Base-by-base conservation (phyloP, 2,888 invertebrate genomes). In the Mayetiola destructor region DNA sequence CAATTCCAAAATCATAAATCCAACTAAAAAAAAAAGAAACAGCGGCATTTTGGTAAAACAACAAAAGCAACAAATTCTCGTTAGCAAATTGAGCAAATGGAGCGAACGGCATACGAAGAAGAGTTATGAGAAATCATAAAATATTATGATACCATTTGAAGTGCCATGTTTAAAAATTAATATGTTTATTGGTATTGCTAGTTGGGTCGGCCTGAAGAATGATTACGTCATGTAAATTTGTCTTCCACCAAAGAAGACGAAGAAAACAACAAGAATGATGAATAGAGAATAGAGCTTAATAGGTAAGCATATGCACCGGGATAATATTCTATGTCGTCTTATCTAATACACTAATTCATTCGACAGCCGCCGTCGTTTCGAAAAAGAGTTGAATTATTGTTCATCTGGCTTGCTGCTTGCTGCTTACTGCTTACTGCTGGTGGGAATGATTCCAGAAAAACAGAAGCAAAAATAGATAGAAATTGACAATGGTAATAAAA, bases 81-180 rank as follows among this genome's bases (percentile, higher is more conserved):
- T 48, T 48, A 48, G 48, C 48, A 27, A 48, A 27, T 42, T 27
- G n/a, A 27, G n/a, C n/a, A n/a, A n/a, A n/a, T n/a, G n/a, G n/a
- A n/a, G n/a, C n/a, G n/a, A n/a, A 10, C 40, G 21, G 21, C 21
- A 48, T 48, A n/a, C n/a, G 29, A 6, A 6, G 8, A 14, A 8
- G 48, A 48, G 48, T n/a, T 48, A 48, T 48, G 27, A n/a, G 48
- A n/a, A 8, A 48, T 48, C 48, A 48, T 48, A 48, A 48, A 48
- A 48, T 48, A 27, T 48, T 27, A 48, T 48, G 27, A 48, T 48
- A 27, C 12, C 10, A 10, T 14, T 21, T 42, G 8, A 12, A 42
- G 12, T 42, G 23, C 23, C 48, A n/a, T n/a, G n/a, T n/a, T n/a
- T n/a, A n/a, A n/a, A 16, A 27, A 8, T 27, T 3, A 48, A 23